Evolutionary conservation across 2,113 vertebrate species (phyloP), one percentile per base, ranked within the genome.

Genomic region (Etheostoma cragini): DNA sequence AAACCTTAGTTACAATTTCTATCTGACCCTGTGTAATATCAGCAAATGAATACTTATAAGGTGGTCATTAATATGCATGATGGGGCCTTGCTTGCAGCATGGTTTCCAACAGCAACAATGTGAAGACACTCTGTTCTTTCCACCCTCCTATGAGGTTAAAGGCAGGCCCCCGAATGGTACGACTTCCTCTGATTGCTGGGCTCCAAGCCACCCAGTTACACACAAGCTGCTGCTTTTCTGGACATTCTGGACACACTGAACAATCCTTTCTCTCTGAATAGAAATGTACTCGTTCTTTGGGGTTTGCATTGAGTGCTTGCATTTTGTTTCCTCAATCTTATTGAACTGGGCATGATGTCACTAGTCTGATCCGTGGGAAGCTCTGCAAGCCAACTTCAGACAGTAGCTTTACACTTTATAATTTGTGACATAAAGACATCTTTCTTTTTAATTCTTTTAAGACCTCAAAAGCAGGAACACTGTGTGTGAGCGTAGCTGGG

Each of bases 21-120:
- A 30, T 46, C 14, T 62, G 77, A 82, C 81, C 60, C 67, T 50
- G 67, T 54, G 85, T 63, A 52, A 71, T 54, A 22, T 77, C 49
- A 7, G 24, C 66, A 81, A 72, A 81, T 80, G 46, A 87, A 86
- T 76, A 72, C 69, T 64, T 79, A 83, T 82, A 50, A 62, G 33
- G 62, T 1, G 21, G 0, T 64, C 65, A 84, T 94, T 90, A 86
- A 93, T 93, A 95, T 94, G 92, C 83, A 92, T 82, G 68, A 82
- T 33, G 76, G 76, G 65, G 70, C 67, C 72, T 80, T 45, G 76
- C 74, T 62, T 30, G 81, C 78, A 54, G 75, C 70, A 78, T 63
- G 77, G 91, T 87, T 63, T 84, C 89, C 86, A 85, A 79, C 80
- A 35, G 85, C 87, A 89, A 89, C 89, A 84, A 87, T 88, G 85